phyloP scores from a whole-genome alignment of 2,888 invertebrate genomes.

The Bedellia somnulentella region DNA sequence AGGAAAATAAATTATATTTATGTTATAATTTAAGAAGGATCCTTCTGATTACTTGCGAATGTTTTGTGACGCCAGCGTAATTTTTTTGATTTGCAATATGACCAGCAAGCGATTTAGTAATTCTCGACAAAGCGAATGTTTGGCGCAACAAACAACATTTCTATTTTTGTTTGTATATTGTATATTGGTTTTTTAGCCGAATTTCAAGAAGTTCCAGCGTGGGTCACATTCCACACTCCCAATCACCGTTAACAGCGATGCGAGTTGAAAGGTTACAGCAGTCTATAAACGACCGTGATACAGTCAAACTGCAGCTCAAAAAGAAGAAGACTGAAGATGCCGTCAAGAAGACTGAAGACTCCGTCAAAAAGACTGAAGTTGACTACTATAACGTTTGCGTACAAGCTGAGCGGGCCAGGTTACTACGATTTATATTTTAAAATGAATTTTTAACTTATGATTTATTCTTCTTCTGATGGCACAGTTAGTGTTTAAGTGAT shows the following conservation, averaged over 20 bases:
- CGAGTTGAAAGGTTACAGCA: constrained; percentile 34
- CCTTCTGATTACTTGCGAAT: too few relatives aligned
- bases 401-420: constrained; percentile 86
- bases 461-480: too few relatives aligned
- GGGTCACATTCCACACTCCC: constrained; percentile 50
- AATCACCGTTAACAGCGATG: constrained; percentile 43
- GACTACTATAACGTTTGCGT: constrained; percentile 92
- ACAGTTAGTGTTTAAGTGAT: too few relatives aligned
- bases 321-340: constrained; percentile 88
- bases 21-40: too few relatives aligned
- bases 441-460: constrained; percentile 2
- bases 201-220: constrained; percentile 59
- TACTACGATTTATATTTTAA: too few relatives aligned
- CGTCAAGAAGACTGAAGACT: constrained; percentile 87
- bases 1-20: too few relatives aligned
- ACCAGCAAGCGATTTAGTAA: too few relatives aligned
- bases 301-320: constrained; percentile 81
- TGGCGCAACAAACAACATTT: too few relatives aligned
- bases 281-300: constrained; percentile 60
- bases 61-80: too few relatives aligned
- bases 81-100: too few relatives aligned
- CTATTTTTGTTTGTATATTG: too few relatives aligned
- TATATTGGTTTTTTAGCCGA: constrained; percentile 38
- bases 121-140: too few relatives aligned
- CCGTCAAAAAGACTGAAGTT: constrained; percentile 87